phyloP scores from a whole-genome alignment of 2,113 vertebrate genomes.

The Gallinago media region DNA sequence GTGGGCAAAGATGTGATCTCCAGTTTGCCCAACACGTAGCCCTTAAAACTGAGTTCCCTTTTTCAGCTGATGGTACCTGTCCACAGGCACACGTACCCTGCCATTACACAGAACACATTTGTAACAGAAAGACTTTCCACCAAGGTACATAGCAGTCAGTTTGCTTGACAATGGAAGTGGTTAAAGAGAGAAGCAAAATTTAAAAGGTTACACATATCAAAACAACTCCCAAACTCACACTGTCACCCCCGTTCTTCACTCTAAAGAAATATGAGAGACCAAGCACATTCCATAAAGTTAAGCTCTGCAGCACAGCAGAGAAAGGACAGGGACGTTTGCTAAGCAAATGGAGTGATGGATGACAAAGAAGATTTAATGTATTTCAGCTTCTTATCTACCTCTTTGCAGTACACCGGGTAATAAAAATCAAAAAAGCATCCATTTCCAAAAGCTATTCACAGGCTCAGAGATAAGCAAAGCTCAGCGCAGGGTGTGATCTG shows the following conservation, averaged over 20 bases:
- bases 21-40: background rate
- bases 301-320: background rate
- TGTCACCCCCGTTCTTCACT: background rate
- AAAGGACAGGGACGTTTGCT: background rate
- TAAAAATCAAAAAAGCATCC: background rate
- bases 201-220: background rate
- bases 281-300: background rate
- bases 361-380: background rate
- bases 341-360: background rate
- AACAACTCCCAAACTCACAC: background rate
- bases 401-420: background rate
- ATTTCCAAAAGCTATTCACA: background rate
- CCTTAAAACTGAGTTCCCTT: background rate
- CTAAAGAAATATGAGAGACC: background rate
- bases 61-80: background rate
- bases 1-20: background rate
- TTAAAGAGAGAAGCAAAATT: background rate
- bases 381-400: background rate
- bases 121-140: background rate
- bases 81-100: accelerated
- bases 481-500: background rate
- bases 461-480: background rate
- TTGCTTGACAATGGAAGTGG: background rate
- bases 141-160: background rate
- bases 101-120: accelerated